These are phyloP conservation scores for Gnatocerus cornutus DNA, from an alignment of 2,888 invertebrate genomes.

Conservation along the genomic window DNA sequence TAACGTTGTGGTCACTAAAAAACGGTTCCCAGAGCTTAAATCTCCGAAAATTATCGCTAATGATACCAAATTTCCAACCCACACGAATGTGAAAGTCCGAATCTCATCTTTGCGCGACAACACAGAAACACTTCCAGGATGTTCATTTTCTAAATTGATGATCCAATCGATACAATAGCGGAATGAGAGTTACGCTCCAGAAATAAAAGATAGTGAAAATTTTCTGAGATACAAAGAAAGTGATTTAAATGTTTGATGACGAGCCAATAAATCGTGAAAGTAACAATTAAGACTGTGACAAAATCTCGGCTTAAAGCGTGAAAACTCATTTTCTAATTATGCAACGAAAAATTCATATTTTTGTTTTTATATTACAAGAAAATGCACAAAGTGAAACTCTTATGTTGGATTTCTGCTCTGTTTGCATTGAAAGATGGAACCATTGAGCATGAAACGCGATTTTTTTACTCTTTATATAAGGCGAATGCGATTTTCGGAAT, in stretches of 20 bases:
- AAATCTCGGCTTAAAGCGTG: constrained; percentile 4
- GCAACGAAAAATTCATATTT: constrained; percentile 16
- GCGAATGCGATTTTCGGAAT: constrained; percentile 8
- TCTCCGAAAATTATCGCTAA: too few species aligned
- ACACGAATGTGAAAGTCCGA: background rate
- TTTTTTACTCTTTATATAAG: constrained; percentile 31
- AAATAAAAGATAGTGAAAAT: constrained; percentile 30
- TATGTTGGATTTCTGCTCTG: constrained; percentile 38
- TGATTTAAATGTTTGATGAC: constrained; percentile 17
- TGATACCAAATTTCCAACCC: background rate
- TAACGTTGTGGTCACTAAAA: too few species aligned
- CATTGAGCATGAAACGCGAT: constrained; percentile 42
- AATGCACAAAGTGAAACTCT: constrained; percentile 43
- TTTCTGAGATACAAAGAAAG: constrained; percentile 17
- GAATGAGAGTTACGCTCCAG: constrained; percentile 25
- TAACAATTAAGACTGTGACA: constrained; percentile 9
- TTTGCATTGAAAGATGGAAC: constrained; percentile 23
- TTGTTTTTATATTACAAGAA: constrained; percentile 18
- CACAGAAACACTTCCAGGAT: constrained; percentile 20
- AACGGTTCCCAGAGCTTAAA: too few species aligned
- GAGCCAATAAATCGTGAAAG: constrained; percentile 12
- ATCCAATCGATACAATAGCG: background rate
- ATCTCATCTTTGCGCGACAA: background rate
- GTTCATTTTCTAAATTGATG: constrained; percentile 15
- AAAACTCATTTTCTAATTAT: constrained; percentile 37